A percentile compares a stretch with the other conserved stretches of the same genome.
phyloP scores from a whole-genome alignment of 2,888 invertebrate genomes.

The Polymixis flavicincta region DNA sequence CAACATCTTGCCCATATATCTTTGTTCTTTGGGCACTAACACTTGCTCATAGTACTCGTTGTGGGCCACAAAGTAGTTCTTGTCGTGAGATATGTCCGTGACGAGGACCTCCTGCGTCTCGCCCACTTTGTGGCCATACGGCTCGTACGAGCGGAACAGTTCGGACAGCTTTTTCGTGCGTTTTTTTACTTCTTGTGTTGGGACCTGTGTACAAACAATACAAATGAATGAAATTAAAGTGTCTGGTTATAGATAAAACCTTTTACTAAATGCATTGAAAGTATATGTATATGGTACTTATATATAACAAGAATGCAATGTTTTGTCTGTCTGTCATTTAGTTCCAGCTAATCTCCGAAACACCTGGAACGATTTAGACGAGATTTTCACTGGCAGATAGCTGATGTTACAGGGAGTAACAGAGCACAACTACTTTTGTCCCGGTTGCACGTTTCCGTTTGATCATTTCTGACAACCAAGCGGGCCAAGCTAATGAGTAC shows the following conservation, averaged over 20 bases:
- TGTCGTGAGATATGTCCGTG: slow-evolving; percentile 98
- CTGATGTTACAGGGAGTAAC: too few species aligned
- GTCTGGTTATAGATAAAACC: too few species aligned
- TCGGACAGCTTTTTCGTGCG: slow-evolving; percentile 97
- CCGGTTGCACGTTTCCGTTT: too few species aligned
- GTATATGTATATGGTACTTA: too few species aligned
- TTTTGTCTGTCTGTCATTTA: too few species aligned
- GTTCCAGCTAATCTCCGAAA: too few species aligned
- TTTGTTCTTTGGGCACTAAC: slow-evolving; percentile 94
- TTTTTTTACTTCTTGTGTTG: slow-evolving; percentile 96
- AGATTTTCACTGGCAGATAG: too few species aligned
- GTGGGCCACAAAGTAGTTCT: slow-evolving; percentile 97
- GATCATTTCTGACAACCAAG: too few species aligned
- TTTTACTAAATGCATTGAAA: too few species aligned
- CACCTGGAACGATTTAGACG: too few species aligned
- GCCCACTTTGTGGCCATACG: slow-evolving; percentile 93
- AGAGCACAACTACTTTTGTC: too few species aligned
- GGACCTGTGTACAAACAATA: slow-evolving; percentile 87
- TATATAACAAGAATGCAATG: too few species aligned
- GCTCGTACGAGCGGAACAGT: slow-evolving; percentile 96
- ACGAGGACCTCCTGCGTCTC: slow-evolving; percentile 95
- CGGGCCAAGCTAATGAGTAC: neutral
- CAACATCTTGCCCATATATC: slow-evolving; percentile 95
- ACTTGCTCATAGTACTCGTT: slow-evolving; percentile 98
- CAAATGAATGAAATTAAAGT: neutral